Conservation (phyloP, 2,797 vertebrate genomes). For the Telmatherina bonti region DNA sequence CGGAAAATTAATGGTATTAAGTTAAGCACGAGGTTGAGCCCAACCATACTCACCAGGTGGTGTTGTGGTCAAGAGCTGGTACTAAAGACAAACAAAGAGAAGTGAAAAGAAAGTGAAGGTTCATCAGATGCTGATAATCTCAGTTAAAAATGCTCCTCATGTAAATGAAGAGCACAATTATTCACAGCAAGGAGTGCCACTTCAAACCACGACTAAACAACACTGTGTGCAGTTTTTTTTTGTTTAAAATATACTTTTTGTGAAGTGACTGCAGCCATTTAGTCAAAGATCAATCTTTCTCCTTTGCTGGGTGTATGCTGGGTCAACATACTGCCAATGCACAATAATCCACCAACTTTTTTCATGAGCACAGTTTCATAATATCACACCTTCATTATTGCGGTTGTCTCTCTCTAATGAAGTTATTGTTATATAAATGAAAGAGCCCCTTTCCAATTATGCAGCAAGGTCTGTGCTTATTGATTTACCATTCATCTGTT, state of each 20-base stretch:
- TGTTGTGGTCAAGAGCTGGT: too few species aligned
- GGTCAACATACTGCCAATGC: constrained; percentile 5
- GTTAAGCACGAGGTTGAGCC: too few species aligned
- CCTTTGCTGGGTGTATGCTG: too few species aligned
- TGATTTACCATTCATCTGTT: constrained; percentile 76
- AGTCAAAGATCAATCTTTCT: constrained; percentile 28
- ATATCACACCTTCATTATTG: constrained; percentile 60
- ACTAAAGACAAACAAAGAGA: too few species aligned
- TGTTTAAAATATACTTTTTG: constrained; percentile 20
- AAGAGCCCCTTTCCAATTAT: constrained; percentile 54
- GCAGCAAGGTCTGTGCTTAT: constrained; percentile 70
- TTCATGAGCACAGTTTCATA: constrained; percentile 54
- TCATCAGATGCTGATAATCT: too few species aligned
- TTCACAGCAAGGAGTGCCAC: constrained; percentile 5
- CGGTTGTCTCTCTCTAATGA: constrained; percentile 57
- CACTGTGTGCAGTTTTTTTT: too few species aligned
- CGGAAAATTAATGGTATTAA: too few species aligned
- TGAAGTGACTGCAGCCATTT: constrained; percentile 12
- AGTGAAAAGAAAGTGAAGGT: too few species aligned
- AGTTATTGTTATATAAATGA: constrained; percentile 66
- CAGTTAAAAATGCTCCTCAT: neutral
- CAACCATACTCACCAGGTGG: too few species aligned
- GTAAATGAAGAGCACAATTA: constrained; percentile 2
- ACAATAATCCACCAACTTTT: constrained; percentile 18
- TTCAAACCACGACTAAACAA: too few species aligned